Percentiles rank a stretch among this genome's conserved stretches.
Conservation (phyloP, 2,888 invertebrate species). For the Dryobotodes eremita region DNA sequence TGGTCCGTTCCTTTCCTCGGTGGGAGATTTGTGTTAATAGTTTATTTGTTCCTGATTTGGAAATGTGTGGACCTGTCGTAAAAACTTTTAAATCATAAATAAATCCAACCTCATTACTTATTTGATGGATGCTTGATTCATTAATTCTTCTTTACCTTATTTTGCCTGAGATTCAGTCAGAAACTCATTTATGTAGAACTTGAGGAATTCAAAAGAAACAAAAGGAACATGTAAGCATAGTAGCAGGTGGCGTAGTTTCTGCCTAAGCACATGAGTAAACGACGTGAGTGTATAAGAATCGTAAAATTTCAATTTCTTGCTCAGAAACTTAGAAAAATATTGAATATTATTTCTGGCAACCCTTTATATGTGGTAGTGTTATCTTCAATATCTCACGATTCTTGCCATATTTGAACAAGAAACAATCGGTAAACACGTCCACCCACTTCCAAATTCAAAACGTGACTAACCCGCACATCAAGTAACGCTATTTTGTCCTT, state of each 20-base stretch:
- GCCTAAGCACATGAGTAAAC: no score
- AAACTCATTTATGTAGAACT: no score
- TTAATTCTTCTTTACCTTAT: no score
- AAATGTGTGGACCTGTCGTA: conserved; percentile 35
- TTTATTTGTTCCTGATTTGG: conserved; percentile 44
- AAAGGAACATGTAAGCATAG: no score
- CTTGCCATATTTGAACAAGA: not conserved
- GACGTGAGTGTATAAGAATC: no score
- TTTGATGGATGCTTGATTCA: no score
- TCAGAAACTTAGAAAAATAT: not conserved
- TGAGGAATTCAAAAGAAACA: no score
- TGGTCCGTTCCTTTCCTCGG: conserved; percentile 52
- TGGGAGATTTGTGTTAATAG: conserved; percentile 56
- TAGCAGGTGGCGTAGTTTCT: no score
- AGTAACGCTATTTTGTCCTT: conserved; percentile 81
- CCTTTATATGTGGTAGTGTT: not conserved
- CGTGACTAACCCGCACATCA: conserved; percentile 85
- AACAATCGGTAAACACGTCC: conserved; percentile 40
- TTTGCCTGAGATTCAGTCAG: no score
- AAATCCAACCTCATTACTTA: no score
- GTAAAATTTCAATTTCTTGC: no score
- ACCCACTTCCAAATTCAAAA: conserved; percentile 32
- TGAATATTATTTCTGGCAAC: not conserved
- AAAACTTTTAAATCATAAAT: not conserved
- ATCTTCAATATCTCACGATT: no score